Base-by-base conservation (phyloP, 2,113 vertebrate species). In the Himantopus leucocephalus region DNA sequence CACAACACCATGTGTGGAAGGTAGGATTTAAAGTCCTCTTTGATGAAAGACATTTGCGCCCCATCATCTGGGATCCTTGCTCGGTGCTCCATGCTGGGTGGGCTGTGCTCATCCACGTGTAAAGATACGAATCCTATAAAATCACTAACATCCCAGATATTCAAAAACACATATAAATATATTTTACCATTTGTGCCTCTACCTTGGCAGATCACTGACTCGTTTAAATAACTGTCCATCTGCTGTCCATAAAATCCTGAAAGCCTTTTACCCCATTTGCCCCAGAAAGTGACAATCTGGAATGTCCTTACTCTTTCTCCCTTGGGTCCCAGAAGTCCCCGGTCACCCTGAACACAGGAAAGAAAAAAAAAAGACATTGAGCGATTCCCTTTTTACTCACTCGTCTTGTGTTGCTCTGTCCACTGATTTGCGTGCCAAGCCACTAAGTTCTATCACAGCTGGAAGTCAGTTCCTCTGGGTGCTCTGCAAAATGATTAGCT, bases 261-360 rank as follows among this genome's bases (percentile, higher is more conserved):
- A 30, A 53, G 41, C 24, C 26, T 67, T 64, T 88, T 29, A 67
- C 23, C 32, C 43, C 20, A 26, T 41, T 30, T 84, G 11, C 20
- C 75, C 68, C 35, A 55, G 30, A 66, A 55, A 62, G 16, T 32
- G 30, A 77, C 15, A 30, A 21, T 16, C 67, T 47, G 58, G 13
- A n/a, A 77, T 34, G 10, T 37, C 18, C 98, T 96, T 98, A 99
- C 99, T 95, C 98, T 98, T 71, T 99, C 99, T 96, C 99, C 99
- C 94, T 97, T 98, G 82, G 97, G 66, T 92, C 99, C 99, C 88
- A 94, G 72, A 86, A 98, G 52, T 15, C 99, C 99, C 10, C 82
- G 97, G 39, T 98, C 98, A 27, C 99, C 99, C 99, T 99, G 96
- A 75, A 96, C 92, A 66, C 1, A 10, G 26, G 32, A 80, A 85